Evolutionary conservation across 2,113 vertebrate genomes (phyloP).

Genomic region (Sinocyclocheilus rhinocerous): DNA sequence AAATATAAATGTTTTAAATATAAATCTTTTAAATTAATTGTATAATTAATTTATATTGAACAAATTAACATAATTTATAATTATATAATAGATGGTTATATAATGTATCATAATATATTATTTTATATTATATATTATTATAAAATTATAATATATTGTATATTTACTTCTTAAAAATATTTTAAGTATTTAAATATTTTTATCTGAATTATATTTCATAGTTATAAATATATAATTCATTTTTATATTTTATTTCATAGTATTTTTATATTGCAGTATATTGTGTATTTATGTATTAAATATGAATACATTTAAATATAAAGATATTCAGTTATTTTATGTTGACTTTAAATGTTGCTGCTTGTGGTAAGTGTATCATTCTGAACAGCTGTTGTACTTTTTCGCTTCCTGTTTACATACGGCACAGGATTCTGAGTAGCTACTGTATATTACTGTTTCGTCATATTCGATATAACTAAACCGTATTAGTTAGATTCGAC

Average conservation of each 20-base stretch:
- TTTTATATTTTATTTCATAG: neutral
- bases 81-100: too few species aligned
- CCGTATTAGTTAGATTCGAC: neutral
- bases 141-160: too few species aligned
- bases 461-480: neutral
- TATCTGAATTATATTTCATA: neutral
- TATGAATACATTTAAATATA: neutral
- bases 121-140: too few species aligned
- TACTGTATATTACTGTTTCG: neutral
- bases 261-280: neutral
- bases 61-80: too few species aligned
- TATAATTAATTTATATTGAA: too few species aligned
- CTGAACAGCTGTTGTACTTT: constrained; percentile 14
- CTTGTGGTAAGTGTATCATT: constrained; percentile 42
- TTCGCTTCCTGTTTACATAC: neutral
- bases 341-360: constrained; percentile 8
- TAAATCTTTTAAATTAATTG: neutral
- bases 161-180: too few species aligned
- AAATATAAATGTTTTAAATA: neutral
- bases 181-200: too few species aligned
- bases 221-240: neutral
- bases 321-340: neutral
- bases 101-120: too few species aligned
- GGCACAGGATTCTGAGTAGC: neutral
- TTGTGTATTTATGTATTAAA: neutral